phyloP scores from a whole-genome alignment of 2,888 invertebrate species.

The Ernsta delagoae region DNA sequence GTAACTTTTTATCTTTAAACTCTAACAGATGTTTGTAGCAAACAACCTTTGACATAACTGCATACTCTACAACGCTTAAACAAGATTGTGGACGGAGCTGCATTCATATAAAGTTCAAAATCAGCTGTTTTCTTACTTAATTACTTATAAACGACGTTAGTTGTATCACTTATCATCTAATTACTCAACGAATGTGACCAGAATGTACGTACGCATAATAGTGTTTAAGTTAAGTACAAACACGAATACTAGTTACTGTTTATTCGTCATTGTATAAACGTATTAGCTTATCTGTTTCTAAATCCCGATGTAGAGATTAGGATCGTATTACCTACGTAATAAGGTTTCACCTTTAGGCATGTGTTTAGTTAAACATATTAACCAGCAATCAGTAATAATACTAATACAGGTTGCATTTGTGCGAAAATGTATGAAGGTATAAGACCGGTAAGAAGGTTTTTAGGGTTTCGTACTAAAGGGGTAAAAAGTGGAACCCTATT shows the following conservation, averaged over 20 bases:
- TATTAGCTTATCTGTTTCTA: conserved; percentile 25
- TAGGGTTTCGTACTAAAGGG: no score
- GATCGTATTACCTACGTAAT: conserved; percentile 16
- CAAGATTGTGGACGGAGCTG: not conserved
- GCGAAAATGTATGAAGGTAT: no score
- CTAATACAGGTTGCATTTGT: no score
- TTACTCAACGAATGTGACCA: not conserved
- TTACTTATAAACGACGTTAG: not conserved
- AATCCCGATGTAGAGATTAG: conserved; percentile 28
- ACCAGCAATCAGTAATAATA: no score
- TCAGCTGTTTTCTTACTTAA: not conserved
- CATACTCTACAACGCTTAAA: no score
- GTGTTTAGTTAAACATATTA: no score
- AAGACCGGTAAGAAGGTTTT: no score
- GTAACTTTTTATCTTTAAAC: conserved; percentile 39
- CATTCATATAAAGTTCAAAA: not conserved
- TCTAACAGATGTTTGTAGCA: conserved; percentile 7
- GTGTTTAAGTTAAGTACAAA: not conserved
- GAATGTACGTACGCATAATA: not conserved
- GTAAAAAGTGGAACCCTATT: no score
- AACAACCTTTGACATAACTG: no score
- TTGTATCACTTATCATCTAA: not conserved
- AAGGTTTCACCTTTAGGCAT: conserved; percentile 20
- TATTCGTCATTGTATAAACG: conserved; percentile 1
- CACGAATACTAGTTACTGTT: not conserved